These are phyloP conservation scores for Holacanthella duospinosa DNA, from an alignment of 2,888 invertebrate genomes.

Conservation along the genomic window DNA sequence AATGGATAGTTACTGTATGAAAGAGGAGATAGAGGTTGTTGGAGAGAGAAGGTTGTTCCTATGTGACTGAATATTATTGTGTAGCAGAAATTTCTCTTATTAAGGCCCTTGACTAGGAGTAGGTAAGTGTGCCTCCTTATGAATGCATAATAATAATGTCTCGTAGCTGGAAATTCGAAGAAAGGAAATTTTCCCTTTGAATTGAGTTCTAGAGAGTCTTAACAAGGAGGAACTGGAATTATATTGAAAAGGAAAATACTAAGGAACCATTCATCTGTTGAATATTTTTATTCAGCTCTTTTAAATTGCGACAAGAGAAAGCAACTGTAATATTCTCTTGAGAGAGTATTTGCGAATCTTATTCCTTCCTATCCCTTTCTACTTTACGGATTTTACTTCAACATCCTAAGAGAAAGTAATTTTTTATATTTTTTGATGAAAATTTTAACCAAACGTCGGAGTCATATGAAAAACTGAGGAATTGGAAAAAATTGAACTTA, in stretches of 20 bases:
- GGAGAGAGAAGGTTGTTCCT: too few relatives aligned
- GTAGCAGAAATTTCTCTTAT: too few relatives aligned
- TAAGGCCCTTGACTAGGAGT: not conserved
- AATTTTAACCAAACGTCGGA: too few relatives aligned
- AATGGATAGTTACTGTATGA: too few relatives aligned
- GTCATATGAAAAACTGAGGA: too few relatives aligned
- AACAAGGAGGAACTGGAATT: not conserved
- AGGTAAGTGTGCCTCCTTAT: not conserved
- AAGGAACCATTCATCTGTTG: constrained; percentile 2
- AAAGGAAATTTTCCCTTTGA: not conserved
- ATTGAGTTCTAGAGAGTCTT: not conserved
- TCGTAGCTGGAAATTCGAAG: not conserved
- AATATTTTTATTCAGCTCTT: constrained; percentile 2
- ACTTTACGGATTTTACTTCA: not conserved
- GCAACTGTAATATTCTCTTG: not conserved
- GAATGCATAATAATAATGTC: not conserved
- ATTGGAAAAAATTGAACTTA: too few relatives aligned
- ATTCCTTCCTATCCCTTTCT: not conserved
- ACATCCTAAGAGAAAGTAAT: too few relatives aligned
- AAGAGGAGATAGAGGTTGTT: too few relatives aligned
- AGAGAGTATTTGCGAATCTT: not conserved
- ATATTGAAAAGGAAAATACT: not conserved
- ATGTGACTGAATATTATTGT: too few relatives aligned
- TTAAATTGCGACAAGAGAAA: not conserved
- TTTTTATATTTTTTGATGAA: not conserved